Base-by-base conservation (phyloP, 2,797 vertebrate species). In the Protosalanx chinensis region DNA sequence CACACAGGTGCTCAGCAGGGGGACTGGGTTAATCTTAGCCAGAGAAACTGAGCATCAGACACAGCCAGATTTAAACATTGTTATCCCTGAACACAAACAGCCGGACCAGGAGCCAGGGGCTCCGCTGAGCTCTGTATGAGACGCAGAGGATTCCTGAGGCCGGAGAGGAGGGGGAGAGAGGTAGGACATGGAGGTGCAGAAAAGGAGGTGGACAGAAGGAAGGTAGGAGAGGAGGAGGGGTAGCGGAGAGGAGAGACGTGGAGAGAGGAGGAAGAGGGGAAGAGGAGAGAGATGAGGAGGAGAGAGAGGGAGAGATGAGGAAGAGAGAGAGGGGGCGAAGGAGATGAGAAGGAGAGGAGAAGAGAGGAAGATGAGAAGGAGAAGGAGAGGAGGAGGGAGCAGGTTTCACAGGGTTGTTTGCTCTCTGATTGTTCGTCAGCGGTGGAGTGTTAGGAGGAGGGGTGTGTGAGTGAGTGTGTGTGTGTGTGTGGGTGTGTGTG, bases 401-500 rank as follows among this genome's bases (percentile, higher is more conserved):
- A 85, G 80, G 87, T 85, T 84, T 89, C 82, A 85, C 30, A 41
- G 71, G 81, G 75, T 82, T 87, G 83, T 85, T 82, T 84, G 73
- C 77, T 74, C 53, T 81, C 46, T 73, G 71, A 80, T 61, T 83
- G 67, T 72, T 58, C 33, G 71, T 68, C 49, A 51, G 71, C 15
- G 15, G 56, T 4, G 59, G 2, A 3, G 13, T 35, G 56, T 46
- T 5, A 23, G 27, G 46, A 4, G 70, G 27, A 57, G 10, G n/a
- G 27, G 18, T 30, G 41, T n/a, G 20, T 61, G 23, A 59, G 41
- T 62, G 63, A 59, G 66, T 71, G 63, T 13, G 13, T 51, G 27
- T 5, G 27, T 29, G 18, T 30, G 41, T 27, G 23, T 27, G 23
- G 1, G 23, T 27, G 23, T 27, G 23, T 27, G 23, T 27, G 23